A percentile compares a stretch with the other conserved stretches of the same genome.
phyloP scores from a whole-genome alignment of 2,888 invertebrate species.

The Mythimna lalbum region DNA sequence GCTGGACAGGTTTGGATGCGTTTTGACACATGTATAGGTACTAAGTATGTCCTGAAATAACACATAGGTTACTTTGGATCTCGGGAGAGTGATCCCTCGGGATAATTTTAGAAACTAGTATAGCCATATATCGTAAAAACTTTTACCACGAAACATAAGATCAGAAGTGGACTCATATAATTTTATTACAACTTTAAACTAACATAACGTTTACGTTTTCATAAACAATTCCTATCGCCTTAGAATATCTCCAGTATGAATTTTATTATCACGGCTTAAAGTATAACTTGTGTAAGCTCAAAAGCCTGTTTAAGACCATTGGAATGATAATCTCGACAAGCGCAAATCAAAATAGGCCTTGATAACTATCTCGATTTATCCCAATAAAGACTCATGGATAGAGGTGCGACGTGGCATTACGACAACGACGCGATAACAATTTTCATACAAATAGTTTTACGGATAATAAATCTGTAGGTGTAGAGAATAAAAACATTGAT shows the following conservation, averaged over 20 bases:
- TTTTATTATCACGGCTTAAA: conserved; percentile 2
- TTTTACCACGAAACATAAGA: background rate
- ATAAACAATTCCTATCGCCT: background rate
- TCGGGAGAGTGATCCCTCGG: too few species aligned
- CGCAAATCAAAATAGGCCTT: conserved; percentile 23
- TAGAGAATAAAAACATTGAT: too few species aligned
- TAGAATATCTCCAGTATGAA: conserved; percentile 12
- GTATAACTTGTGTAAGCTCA: conserved; percentile 6
- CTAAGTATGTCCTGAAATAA: too few species aligned
- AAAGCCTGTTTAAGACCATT: conserved; percentile 8
- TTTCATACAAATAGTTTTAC: background rate
- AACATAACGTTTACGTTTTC: background rate
- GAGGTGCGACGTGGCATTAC: too few species aligned
- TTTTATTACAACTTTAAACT: conserved; percentile 2
- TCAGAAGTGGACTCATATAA: background rate
- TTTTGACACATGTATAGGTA: too few species aligned
- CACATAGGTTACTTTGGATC: too few species aligned
- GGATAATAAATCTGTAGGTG: background rate
- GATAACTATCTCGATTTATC: conserved; percentile 13
- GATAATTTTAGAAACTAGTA: too few species aligned
- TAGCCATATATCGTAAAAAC: background rate
- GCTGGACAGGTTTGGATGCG: too few species aligned
- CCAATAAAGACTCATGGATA: conserved; percentile 2
- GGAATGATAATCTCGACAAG: conserved; percentile 22
- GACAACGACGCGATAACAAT: background rate